Conservation (phyloP, 2,888 invertebrate genomes). For the Chloromyia formosa region DNA sequence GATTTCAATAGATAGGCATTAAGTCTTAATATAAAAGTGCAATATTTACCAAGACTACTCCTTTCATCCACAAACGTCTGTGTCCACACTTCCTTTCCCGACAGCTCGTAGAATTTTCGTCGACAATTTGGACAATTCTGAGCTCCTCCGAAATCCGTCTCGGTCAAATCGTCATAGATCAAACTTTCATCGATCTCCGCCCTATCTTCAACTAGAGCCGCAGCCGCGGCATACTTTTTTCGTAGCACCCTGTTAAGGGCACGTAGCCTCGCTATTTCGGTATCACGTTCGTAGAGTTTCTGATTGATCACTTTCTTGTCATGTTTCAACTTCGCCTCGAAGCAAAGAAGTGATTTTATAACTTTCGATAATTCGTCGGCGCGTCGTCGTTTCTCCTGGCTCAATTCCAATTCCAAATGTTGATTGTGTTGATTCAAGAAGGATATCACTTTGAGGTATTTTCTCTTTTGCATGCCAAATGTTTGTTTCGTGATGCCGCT, state of each 20-base stretch:
- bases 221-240: constrained; percentile 54
- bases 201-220: constrained; percentile 51
- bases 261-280: constrained; percentile 60
- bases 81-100: constrained; percentile 58
- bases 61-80: constrained; percentile 58
- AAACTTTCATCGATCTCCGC: constrained; percentile 47
- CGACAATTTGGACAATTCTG: constrained; percentile 63
- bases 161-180: constrained; percentile 53
- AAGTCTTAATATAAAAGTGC: no score
- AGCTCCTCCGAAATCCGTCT: constrained; percentile 49
- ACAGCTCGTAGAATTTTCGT: constrained; percentile 62
- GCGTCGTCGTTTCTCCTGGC: constrained; percentile 61
- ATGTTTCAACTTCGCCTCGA: constrained; percentile 62
- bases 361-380: constrained; percentile 61
- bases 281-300: constrained; percentile 60
- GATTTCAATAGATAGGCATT: background rate
- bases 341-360: constrained; percentile 61
- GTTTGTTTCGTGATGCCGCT: constrained; percentile 26
- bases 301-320: constrained; percentile 63
- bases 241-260: constrained; percentile 59
- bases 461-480: constrained; percentile 55
- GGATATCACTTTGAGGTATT: constrained; percentile 59
- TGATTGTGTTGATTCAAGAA: constrained; percentile 61
- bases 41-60: constrained; percentile 55
- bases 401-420: constrained; percentile 59